Base-by-base conservation (phyloP, 92 coral and sea anemone species). In the Muricea muricata region DNA sequence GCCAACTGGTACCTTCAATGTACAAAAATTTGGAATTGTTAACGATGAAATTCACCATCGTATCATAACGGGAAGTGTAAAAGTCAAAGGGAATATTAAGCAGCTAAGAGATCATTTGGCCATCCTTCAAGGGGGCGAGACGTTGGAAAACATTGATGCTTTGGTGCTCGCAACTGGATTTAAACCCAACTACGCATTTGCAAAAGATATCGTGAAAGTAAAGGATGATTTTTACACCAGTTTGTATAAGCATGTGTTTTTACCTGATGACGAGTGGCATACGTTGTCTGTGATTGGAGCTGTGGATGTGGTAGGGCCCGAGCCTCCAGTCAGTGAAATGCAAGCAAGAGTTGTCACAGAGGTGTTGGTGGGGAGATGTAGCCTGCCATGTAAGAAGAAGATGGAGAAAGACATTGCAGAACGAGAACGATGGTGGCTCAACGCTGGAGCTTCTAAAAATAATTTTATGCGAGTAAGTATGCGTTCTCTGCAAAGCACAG, bases 1-100 rank as follows among this genome's bases (percentile, higher is more conserved):
- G 39, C 81, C 81, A 1, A 55, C 67, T 25, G 81, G 81, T 2
- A 25, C n/a, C 39, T 13, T 29, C 25, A 87, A 87, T 9, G 15
- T 68, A 71, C 60, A 52, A 0, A 15, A 65, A 30, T 26, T 4
- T 18, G 68, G 87, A 25, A 7, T 93, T 20, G 5, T 94, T 41
- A 94, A 92, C 81, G 99, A 97, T 70, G 97, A 92, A 31, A 91
- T 97, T 26, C 97, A 94, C 8, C 94, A 92, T 57, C 84, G 93
- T 30, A 93, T 97, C 24, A 78, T 97, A 24, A 89, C 96, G 29
- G 99, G 99, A 8, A 72, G 90, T 11, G 31, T 97, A 34, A 79
- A 81, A 15, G 83, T 91, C 18, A 97, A 91, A 75, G 67, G 86
- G 21, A 92, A 88, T 17, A 52, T 97, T 39, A 74, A 89, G 6